Evolutionary conservation across 2,888 invertebrate genomes (phyloP), one percentile per base, ranked within the genome.

Genomic region (Gymnocheta viridis): DNA sequence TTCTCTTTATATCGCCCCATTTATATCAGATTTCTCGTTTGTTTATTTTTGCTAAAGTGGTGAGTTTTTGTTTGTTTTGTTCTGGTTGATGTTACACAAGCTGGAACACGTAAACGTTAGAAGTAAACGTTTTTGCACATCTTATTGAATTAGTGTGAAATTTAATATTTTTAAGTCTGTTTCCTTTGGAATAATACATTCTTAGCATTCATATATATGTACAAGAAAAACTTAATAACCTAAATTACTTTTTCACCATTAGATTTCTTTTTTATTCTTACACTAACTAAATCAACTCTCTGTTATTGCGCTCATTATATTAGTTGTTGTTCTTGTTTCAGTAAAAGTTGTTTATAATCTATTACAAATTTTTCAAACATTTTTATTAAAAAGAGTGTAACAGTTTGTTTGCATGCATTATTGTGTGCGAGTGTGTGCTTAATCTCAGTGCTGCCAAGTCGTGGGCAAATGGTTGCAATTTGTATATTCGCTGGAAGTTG

Each of bases 281-380:
- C n/a, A n/a, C 14, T 29, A 29, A 24, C 12, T 14, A n/a, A 17
- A 17, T 1, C 0, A 35, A 0, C 19, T n/a, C 19, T 41, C 14
- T 56, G 29, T 29, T 22, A n/a, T 9, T 17, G 10, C 60, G 35
- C 60, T 49, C 17, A 49, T 56, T 19, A 58, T 14, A n/a, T n/a
- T n/a, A 47, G 58, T 27, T 51, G n/a, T 7, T 29, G 54, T 38
- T 72, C 19, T 66, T 44, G n/a, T 35, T 47, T 27, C 10, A 32
- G 35, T 35, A 27, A 66, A 66, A 70, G 19, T 73, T 66, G 66
- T 80, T 67, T 67, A 73, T 60, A 73, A 69, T 81, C 81, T 81
- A 74, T 74, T 81, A 74, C 81, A 81, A 74, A 41, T 66, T n/a
- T 12, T 24, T 1, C 9, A 60, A 27, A 10, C 17, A 67, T 38